Base-by-base conservation (phyloP, 1,140 invertebrate species). In the Cotesia typhae region DNA sequence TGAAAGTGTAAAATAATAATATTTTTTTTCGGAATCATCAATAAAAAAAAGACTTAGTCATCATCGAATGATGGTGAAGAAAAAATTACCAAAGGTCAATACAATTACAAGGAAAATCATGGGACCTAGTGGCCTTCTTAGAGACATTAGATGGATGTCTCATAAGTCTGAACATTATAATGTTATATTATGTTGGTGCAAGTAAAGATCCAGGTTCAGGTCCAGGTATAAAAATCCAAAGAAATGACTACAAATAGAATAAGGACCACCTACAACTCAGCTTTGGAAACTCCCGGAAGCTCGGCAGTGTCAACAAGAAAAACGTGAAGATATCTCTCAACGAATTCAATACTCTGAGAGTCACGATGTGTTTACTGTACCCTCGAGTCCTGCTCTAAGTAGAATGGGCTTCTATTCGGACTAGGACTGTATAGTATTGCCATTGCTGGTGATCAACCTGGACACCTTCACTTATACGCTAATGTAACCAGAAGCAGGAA, bases 271-370 rank as follows among this genome's bases (percentile, higher is more conserved):
- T 77, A 76, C 70, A 20, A 64, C 67, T 59, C 69, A 20, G 67
- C 67, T 59, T 59, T 59, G 14, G 57, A 59, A 17, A 60, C 70
- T 74, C 51, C 67, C 70, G 75, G 68, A 78, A 77, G 71, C 78
- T 74, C 61, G 55, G 17, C 35, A 53, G 72, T 51, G 67, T 77
- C 71, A 77, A 80, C 77, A 77, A 52, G 71, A 37, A 76, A 79
- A 81, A 80, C 78, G 78, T 82, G 81, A 81, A 76, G 75, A 78
- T 65, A 51, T 71, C 66, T 68, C 17, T 41, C 10, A 63, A 74
- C 51, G 47, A 70, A 35, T 66, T 10, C 36, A 71, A 35, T 55
- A 38, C 28, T 14, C 4, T 28, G 60, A 70, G 68, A 64, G 70
- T 71, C 70, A 71, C 70, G 70, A 71, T 2, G 37, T 5, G 35